Percentiles rank a stretch among this genome's conserved stretches.
Evolutionary conservation across 2,888 invertebrate species (phyloP).

Genomic region (Drosophila picticornis): DNA sequence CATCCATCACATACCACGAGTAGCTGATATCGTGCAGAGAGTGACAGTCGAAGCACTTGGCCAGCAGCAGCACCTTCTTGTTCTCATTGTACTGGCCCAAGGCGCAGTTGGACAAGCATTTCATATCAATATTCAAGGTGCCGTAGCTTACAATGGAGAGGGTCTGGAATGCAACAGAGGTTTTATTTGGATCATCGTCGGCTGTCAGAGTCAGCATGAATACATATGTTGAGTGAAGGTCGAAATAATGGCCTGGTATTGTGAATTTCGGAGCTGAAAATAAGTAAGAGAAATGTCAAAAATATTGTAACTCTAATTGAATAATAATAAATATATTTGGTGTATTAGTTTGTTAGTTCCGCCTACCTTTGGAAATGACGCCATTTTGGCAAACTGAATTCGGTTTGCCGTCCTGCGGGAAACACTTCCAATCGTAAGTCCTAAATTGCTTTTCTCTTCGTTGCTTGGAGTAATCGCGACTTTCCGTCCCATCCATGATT

Average conservation of each 20-base stretch:
- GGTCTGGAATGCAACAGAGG: constrained; percentile 9
- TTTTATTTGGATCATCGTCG: constrained; percentile 36
- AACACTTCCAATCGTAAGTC: constrained; percentile 44
- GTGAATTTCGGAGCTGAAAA: constrained; percentile 23
- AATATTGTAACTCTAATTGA: background rate
- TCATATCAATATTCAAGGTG: constrained; percentile 33
- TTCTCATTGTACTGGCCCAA: constrained; percentile 15
- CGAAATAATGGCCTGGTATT: constrained; percentile 10
- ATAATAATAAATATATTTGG: background rate
- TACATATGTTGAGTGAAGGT: constrained; percentile 9
- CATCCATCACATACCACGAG: constrained; percentile 43
- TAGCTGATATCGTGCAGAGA: background rate
- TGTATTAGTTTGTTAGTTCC: background rate
- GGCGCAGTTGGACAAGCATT: constrained; percentile 42
- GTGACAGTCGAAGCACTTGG: constrained; percentile 41
- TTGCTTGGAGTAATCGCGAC: constrained; percentile 52
- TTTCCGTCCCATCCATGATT: constrained; percentile 45
- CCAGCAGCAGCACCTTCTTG: constrained; percentile 28
- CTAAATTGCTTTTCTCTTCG: constrained; percentile 32
- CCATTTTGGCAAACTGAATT: constrained; percentile 23
- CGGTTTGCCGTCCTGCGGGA: background rate
- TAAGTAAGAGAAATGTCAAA: background rate
- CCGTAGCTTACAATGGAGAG: constrained; percentile 13
- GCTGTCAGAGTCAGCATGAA: constrained; percentile 40
- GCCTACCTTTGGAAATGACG: constrained; percentile 34